Evolutionary conservation across 2,797 vertebrate genomes (phyloP).

Genomic region (Coranthus polyacanthus): DNA sequence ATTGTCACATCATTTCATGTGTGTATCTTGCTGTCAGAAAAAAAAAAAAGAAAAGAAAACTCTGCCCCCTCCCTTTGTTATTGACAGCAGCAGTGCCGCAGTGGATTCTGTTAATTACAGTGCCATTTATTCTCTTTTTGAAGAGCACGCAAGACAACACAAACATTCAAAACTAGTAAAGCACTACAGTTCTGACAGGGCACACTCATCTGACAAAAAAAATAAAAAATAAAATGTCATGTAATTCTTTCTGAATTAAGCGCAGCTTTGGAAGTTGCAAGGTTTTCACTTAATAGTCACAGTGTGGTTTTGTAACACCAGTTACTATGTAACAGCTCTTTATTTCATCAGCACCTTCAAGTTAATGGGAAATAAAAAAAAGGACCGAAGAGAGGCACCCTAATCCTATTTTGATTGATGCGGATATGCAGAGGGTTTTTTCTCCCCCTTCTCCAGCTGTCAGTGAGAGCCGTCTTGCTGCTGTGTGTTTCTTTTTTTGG

Average conservation of each 20-base stretch:
- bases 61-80: conserved; percentile 6
- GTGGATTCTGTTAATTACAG: conserved; percentile 1
- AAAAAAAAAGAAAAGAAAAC: background rate
- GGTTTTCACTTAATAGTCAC: conserved; percentile 6
- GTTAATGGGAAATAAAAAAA: conserved; percentile 75
- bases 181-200: background rate
- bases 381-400: conserved; percentile 64
- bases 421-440: conserved; percentile 53
- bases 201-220: background rate
- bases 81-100: conserved; percentile 3
- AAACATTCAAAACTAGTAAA: background rate
- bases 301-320: conserved; percentile 16
- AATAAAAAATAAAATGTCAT: background rate
- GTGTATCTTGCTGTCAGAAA: conserved; percentile 51
- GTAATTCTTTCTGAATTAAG: conserved; percentile 1
- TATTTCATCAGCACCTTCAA: conserved; percentile 73
- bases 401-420: conserved; percentile 80
- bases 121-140: background rate
- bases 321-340: conserved; percentile 50
- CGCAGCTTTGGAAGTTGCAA: background rate
- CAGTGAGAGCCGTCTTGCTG: conserved; percentile 52
- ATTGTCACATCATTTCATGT: conserved; percentile 67
- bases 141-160: background rate
- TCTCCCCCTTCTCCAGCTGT: conserved; percentile 41
- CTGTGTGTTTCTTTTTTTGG: conserved; percentile 21